Conservation (phyloP, 2,797 vertebrate genomes). For the Capromys pilorides region DNA sequence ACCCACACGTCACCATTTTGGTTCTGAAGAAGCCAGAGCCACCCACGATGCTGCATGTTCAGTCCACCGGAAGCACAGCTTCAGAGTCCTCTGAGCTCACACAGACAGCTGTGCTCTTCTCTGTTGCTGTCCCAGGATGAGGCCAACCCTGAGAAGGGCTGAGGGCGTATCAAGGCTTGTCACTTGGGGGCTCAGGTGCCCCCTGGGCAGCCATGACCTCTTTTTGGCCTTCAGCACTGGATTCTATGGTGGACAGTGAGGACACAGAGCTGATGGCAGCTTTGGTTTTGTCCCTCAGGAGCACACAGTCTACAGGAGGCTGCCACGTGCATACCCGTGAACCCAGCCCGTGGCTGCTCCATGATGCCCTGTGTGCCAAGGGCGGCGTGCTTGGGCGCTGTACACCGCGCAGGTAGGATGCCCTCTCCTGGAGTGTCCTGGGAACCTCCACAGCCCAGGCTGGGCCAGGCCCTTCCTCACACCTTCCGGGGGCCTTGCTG, state of each 20-base stretch:
- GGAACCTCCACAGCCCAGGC: rapidly evolving
- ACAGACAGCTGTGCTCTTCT: background rate
- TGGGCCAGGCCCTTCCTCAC: background rate
- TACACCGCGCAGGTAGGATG: rapidly evolving
- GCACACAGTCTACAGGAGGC: background rate
- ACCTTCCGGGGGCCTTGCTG: too few relatives aligned
- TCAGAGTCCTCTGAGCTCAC: background rate
- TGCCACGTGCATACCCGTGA: background rate
- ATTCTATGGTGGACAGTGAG: background rate
- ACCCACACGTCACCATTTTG: background rate
- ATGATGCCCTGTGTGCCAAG: rapidly evolving
- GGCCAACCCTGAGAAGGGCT: rapidly evolving
- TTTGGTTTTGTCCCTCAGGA: background rate
- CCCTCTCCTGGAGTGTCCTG: background rate
- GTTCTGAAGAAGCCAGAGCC: background rate
- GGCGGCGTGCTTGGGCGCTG: rapidly evolving
- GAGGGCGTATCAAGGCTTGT: background rate
- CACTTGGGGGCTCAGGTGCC: background rate
- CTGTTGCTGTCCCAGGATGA: background rate
- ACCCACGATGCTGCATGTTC: background rate
- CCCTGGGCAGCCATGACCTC: background rate
- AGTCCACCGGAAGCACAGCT: background rate
- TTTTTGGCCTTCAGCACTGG: rapidly evolving
- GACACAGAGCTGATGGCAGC: background rate
- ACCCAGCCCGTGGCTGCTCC: rapidly evolving